A percentile compares a stretch with the other conserved stretches of the same genome.
These are phyloP conservation scores for Caenorhabditis japonica DNA, from an alignment of 2,888 invertebrate genomes.

Conservation along the genomic window DNA sequence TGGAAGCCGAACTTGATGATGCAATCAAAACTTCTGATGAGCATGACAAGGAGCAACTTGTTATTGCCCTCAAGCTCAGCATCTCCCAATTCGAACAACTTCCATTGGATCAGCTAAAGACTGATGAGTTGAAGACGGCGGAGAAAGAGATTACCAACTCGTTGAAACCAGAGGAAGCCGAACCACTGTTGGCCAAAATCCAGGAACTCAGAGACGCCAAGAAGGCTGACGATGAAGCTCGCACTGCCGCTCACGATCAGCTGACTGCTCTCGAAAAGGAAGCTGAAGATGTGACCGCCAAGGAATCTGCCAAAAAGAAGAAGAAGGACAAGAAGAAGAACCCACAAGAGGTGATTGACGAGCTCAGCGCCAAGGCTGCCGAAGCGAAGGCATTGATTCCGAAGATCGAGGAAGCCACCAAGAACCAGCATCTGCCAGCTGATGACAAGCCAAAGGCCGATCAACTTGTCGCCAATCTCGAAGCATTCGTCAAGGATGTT, in stretches of 20 bases:
- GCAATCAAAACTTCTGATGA: slow-evolving; percentile 53
- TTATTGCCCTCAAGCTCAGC: slow-evolving; percentile 50
- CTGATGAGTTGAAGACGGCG: slow-evolving; percentile 28
- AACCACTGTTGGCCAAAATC: slow-evolving; percentile 18
- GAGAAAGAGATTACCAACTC: slow-evolving; percentile 33
- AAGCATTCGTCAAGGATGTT: slow-evolving; percentile 40
- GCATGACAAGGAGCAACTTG: slow-evolving; percentile 52
- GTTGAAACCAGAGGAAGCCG: slow-evolving; percentile 35
- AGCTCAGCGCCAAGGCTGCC: too few relatives aligned
- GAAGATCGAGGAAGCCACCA: slow-evolving; percentile 54
- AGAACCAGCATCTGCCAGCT: slow-evolving; percentile 46
- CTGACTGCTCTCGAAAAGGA: too few relatives aligned
- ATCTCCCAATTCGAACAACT: slow-evolving; percentile 52
- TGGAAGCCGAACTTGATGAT: slow-evolving; percentile 53
- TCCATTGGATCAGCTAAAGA: slow-evolving; percentile 46
- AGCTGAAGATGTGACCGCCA: too few relatives aligned
- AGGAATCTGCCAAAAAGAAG: too few relatives aligned
- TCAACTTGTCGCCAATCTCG: slow-evolving; percentile 30
- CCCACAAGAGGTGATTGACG: too few relatives aligned
- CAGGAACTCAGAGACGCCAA: slow-evolving; percentile 24
- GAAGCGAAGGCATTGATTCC: slow-evolving; percentile 1
- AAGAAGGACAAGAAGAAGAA: too few relatives aligned
- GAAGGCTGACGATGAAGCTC: slow-evolving; percentile 36
- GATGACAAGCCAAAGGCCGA: slow-evolving; percentile 52
- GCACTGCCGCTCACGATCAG: slow-evolving; percentile 37